phyloP scores from a whole-genome alignment of 2,113 vertebrate genomes.

The pig (Sus scrofa) region DNA sequence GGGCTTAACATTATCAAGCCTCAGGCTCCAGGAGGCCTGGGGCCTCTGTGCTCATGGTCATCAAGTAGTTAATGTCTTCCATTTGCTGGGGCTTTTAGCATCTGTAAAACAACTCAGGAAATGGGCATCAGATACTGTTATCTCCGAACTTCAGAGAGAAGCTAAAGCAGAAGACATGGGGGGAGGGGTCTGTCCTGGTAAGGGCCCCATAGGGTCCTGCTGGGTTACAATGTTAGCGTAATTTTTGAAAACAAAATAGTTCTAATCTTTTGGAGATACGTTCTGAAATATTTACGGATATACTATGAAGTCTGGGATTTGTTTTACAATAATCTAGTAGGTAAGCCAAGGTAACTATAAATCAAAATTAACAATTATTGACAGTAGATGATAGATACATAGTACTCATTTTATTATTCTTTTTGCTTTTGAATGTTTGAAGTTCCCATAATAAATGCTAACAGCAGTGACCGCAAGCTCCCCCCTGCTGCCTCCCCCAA shows the following conservation, averaged over 20 bases:
- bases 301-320: neutral
- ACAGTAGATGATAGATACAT: neutral
- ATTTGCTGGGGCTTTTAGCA: neutral
- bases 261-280: slow-evolving; percentile 11
- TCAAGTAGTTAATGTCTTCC: neutral
- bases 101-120: neutral
- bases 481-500: neutral
- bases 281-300: neutral
- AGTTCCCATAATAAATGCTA: slow-evolving; percentile 3
- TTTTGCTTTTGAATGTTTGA: neutral
- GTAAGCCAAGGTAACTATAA: neutral
- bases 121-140: neutral
- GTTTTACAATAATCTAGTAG: slow-evolving; percentile 3
- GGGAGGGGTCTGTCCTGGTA: neutral
- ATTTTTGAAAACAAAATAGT: slow-evolving; percentile 19
- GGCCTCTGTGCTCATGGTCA: neutral
- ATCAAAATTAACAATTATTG: slow-evolving; percentile 23
- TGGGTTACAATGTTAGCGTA: neutral
- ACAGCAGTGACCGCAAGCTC: neutral
- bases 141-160: neutral
- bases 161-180: neutral
- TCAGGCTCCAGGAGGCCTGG: neutral
- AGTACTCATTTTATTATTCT: neutral
- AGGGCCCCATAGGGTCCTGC: neutral
- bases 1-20: neutral